Percentiles rank a stretch among this genome's conserved stretches.
These are phyloP conservation scores for Malurus elegans DNA, from an alignment of 2,113 vertebrate species.

Conservation along the genomic window DNA sequence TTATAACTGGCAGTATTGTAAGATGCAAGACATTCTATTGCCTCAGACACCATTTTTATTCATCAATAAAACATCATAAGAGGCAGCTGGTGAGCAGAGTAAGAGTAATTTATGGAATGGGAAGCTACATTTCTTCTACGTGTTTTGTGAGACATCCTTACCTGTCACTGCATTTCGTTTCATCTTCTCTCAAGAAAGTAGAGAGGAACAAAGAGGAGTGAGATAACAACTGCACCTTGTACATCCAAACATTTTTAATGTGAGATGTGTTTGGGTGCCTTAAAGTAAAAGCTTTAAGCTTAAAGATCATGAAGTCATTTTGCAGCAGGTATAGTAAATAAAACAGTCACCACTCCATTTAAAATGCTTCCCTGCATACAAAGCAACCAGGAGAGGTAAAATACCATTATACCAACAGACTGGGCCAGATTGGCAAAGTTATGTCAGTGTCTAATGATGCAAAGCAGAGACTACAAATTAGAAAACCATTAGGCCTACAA, in stretches of 20 bases:
- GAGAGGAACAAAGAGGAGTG: constrained; percentile 18
- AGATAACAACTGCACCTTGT: not conserved
- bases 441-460: not conserved
- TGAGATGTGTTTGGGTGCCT: not conserved
- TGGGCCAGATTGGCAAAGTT: not conserved
- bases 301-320: not conserved
- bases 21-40: constrained; percentile 35
- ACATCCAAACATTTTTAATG: not conserved
- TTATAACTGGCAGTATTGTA: constrained; percentile 27
- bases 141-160: constrained; percentile 56
- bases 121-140: constrained; percentile 30
- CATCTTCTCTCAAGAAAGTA: constrained; percentile 37
- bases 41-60: constrained; percentile 61
- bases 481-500: not conserved
- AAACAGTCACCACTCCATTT: not conserved
- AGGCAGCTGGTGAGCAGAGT: constrained; percentile 46
- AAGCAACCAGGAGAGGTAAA: not conserved
- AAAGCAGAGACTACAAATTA: not conserved
- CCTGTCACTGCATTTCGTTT: constrained; percentile 43
- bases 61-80: constrained; percentile 68
- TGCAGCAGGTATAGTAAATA: not conserved
- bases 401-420: not conserved
- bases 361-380: not conserved
- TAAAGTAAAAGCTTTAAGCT: not conserved
- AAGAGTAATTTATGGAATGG: constrained; percentile 55